A percentile compares a stretch with the other conserved stretches of the same genome.
Conservation (phyloP, 1,140 invertebrate species). For the Lepidurus apus region DNA sequence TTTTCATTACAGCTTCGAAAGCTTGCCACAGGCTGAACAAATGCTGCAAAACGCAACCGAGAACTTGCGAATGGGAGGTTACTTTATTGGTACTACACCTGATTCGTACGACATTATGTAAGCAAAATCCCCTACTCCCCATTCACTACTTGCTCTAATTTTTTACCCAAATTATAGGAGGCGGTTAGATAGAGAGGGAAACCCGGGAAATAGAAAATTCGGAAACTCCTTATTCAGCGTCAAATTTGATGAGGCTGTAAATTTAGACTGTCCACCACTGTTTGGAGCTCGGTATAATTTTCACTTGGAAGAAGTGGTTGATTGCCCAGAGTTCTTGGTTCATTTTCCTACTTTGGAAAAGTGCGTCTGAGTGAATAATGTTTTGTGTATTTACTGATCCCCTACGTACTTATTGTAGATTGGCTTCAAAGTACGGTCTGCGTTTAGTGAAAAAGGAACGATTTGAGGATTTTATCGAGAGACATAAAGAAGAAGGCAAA, state of each 20-base stretch:
- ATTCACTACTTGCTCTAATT: not conserved
- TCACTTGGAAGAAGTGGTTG: slow-evolving; percentile 87
- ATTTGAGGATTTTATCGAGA: slow-evolving; percentile 76
- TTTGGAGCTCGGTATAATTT: slow-evolving; percentile 98
- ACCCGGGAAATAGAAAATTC: slow-evolving; percentile 49
- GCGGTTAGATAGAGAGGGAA: slow-evolving; percentile 24
- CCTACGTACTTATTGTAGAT: slow-evolving; percentile 43
- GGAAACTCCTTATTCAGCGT: slow-evolving; percentile 84
- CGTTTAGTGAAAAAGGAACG: slow-evolving; percentile 64
- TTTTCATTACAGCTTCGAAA: slow-evolving; percentile 94
- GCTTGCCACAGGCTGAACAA: slow-evolving; percentile 77
- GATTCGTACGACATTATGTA: slow-evolving; percentile 86
- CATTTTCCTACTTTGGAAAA: slow-evolving; percentile 81
- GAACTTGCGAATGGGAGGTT: slow-evolving; percentile 79
- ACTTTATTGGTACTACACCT: slow-evolving; percentile 94
- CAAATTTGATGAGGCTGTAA: slow-evolving; percentile 63
- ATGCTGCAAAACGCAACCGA: slow-evolving; percentile 92
- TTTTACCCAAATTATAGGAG: slow-evolving; percentile 25
- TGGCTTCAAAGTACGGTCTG: slow-evolving; percentile 75
- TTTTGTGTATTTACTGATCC: not conserved
- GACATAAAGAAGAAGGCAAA: slow-evolving; percentile 56
- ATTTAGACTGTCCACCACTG: slow-evolving; percentile 63
- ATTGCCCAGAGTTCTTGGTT: slow-evolving; percentile 98
- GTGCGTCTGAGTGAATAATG: slow-evolving; percentile 43
- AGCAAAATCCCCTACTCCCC: slow-evolving; percentile 41